A percentile compares a stretch with the other conserved stretches of the same genome.
These are phyloP conservation scores for Ahaetulla prasina DNA, from an alignment of 2,113 vertebrate species.

Conservation along the genomic window DNA sequence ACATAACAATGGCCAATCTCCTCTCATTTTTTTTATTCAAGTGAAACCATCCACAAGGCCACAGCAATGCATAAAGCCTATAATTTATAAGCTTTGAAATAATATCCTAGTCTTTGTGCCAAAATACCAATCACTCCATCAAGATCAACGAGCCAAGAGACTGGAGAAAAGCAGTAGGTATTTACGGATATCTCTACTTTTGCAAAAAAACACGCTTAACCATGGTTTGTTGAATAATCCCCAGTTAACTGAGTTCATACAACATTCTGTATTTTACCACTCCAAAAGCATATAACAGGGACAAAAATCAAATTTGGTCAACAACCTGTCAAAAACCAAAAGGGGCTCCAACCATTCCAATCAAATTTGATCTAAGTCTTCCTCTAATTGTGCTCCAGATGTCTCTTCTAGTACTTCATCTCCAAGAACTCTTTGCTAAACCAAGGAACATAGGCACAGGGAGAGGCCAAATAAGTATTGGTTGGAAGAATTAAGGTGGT, in stretches of 20 bases:
- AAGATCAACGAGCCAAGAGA: not conserved
- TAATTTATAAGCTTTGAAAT: constrained; percentile 5
- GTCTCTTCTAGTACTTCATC: not conserved
- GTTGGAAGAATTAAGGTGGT: not conserved
- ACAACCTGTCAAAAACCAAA: not conserved
- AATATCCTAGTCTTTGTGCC: constrained; percentile 5
- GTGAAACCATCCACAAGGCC: not conserved
- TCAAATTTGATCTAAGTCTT: not conserved
- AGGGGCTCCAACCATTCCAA: not conserved
- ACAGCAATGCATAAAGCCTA: not conserved
- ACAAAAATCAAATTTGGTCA: not conserved
- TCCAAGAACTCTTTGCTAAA: not conserved
- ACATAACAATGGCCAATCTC: not conserved
- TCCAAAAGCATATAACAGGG: not conserved
- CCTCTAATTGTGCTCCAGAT: not conserved
- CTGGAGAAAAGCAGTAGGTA: not conserved
- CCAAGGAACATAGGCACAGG: not conserved
- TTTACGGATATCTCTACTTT: not conserved
- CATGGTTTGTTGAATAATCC: not conserved
- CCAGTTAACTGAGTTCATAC: not conserved
- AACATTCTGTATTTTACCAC: not conserved
- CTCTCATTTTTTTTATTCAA: not conserved
- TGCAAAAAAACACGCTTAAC: not conserved
- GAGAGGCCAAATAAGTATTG: not conserved
- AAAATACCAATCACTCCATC: not conserved